Percentiles rank a stretch among this genome's conserved stretches.
Conservation (phyloP, 2,888 invertebrate species). For the Pandemis heparana region DNA sequence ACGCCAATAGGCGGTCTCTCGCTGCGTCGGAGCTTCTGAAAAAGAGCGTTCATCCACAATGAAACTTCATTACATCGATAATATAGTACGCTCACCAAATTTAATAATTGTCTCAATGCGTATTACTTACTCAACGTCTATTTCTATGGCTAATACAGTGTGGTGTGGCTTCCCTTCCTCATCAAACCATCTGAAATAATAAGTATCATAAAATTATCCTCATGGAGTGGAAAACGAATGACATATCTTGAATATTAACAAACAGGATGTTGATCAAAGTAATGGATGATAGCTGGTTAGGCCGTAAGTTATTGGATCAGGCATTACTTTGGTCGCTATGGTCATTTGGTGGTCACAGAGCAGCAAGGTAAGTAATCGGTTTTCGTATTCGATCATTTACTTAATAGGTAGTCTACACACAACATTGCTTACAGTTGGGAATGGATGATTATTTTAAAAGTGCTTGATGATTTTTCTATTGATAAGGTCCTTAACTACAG, state of each 20-base stretch:
- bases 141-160: slow-evolving; percentile 73
- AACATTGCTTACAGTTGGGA: too few relatives aligned
- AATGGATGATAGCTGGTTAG: too few relatives aligned
- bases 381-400: too few relatives aligned
- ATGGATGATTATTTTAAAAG: too few relatives aligned
- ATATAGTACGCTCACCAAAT: background rate
- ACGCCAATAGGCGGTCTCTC: slow-evolving; percentile 70
- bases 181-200: slow-evolving; percentile 72
- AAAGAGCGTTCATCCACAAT: slow-evolving; percentile 12
- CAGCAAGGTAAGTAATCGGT: too few relatives aligned
- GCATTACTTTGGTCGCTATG: background rate
- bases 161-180: slow-evolving; percentile 76
- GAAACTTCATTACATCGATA: background rate
- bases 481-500: too few relatives aligned
- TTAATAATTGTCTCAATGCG: background rate
- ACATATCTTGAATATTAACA: too few relatives aligned
- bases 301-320: background rate
- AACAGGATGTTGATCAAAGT: too few relatives aligned
- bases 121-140: slow-evolving; percentile 72
- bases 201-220: background rate
- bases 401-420: too few relatives aligned
- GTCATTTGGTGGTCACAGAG: too few relatives aligned
- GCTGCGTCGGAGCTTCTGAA: slow-evolving; percentile 65
- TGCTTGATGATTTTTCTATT: too few relatives aligned
- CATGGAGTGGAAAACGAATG: too few relatives aligned